Evolutionary conservation across 2,888 invertebrate species (phyloP).

Genomic region (Epinotia demarniana): DNA sequence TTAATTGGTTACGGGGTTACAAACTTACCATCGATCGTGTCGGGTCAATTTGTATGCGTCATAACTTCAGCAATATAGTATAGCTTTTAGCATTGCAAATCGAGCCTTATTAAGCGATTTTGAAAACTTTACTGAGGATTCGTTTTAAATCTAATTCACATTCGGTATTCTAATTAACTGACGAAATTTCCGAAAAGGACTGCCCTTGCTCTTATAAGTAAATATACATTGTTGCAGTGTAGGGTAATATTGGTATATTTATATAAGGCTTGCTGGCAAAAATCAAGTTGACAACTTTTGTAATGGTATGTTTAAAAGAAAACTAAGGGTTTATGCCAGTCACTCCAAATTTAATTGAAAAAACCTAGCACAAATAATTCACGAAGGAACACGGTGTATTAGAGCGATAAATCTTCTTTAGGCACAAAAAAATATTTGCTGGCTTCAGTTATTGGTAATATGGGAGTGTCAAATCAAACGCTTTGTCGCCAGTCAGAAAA

Average conservation of each 20-base stretch:
- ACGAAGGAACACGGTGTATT: not conserved
- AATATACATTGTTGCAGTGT: no score
- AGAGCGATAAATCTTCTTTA: not conserved
- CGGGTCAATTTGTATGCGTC: constrained; percentile 3
- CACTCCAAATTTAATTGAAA: not conserved
- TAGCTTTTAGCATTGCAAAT: constrained; percentile 8
- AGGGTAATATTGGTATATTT: not conserved
- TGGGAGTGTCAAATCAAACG: not conserved
- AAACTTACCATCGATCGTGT: constrained; percentile 13
- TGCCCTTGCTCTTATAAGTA: not conserved
- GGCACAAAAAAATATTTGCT: not conserved
- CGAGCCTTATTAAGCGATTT: not conserved
- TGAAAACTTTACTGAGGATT: not conserved
- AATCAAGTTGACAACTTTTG: no score
- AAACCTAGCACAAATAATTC: not conserved
- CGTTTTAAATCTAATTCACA: constrained; percentile 16
- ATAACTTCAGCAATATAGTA: constrained; percentile 4
- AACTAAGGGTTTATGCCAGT: no score
- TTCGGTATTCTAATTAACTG: constrained; percentile 18
- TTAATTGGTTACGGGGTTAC: constrained; percentile 25
- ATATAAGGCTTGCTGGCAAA: not conserved
- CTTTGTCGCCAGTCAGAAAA: not conserved
- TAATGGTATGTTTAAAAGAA: no score
- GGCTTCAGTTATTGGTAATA: not conserved
- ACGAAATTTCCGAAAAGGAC: not conserved